A percentile compares a stretch with the other conserved stretches of the same genome.
phyloP scores from a whole-genome alignment of 2,888 invertebrate species.

The Ptychoptera contaminata region DNA sequence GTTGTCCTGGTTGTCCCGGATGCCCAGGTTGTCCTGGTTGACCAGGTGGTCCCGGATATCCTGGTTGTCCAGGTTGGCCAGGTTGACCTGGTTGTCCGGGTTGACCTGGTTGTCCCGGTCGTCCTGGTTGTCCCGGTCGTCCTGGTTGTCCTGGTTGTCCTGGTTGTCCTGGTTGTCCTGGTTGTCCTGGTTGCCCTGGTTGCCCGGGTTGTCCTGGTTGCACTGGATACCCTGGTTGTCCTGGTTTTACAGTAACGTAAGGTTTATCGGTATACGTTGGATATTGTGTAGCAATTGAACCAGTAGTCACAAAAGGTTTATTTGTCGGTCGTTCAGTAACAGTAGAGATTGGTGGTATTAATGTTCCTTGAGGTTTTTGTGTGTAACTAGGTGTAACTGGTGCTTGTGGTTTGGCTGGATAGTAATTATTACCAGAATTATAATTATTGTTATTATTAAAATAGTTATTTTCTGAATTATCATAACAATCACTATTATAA shows the following conservation, averaged over 20 bases:
- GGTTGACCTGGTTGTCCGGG: constrained; percentile 21
- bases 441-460: no score
- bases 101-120: constrained; percentile 35
- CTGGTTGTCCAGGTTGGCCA: constrained; percentile 15
- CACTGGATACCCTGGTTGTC: constrained; percentile 12
- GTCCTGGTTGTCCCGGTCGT: constrained; percentile 28
- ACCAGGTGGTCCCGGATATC: constrained; percentile 25
- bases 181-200: constrained; percentile 5
- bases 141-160: constrained; percentile 11
- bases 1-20: constrained; percentile 5
- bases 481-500: neutral
- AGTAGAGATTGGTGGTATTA: neutral
- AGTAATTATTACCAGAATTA: neutral
- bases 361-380: neutral
- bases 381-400: neutral
- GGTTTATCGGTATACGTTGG: neutral
- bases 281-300: no score
- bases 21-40: constrained; percentile 13
- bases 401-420: neutral
- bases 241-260: neutral
- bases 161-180: constrained; percentile 18
- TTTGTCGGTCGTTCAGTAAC: neutral
- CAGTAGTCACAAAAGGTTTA: no score
- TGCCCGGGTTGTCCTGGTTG: neutral
- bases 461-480: no score